Percentiles rank a stretch among this genome's conserved stretches.
Evolutionary conservation across 53 echinoderm and acorn worm species (phyloP).

Genomic region (Astropecten irregularis): DNA sequence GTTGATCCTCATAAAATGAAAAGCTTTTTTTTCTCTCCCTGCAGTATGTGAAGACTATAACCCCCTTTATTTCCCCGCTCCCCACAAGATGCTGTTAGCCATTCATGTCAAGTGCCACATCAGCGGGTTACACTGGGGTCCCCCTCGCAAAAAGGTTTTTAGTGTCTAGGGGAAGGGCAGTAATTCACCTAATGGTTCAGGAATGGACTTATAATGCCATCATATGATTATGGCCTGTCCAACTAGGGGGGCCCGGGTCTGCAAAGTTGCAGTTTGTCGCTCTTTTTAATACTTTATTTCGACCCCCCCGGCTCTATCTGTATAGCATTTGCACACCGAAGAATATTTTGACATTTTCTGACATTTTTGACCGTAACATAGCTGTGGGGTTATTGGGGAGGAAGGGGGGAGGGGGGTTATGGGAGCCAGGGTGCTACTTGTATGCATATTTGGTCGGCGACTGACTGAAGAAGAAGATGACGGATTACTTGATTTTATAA

Average conservation of each 20-base stretch:
- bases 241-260: background rate
- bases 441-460: too few species aligned
- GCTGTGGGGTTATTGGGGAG: background rate
- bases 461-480: too few species aligned
- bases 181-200: conserved; percentile 33
- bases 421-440: too few species aligned
- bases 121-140: background rate
- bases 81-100: background rate
- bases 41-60: too few species aligned
- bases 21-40: too few species aligned
- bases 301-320: too few species aligned
- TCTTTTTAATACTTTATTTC: background rate
- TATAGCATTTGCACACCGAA: background rate
- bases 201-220: conserved; percentile 34
- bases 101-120: background rate
- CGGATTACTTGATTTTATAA: too few species aligned
- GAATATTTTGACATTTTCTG: conserved; percentile 53
- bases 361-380: too few species aligned
- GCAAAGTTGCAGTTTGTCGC: background rate
- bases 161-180: conserved; percentile 22
- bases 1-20: background rate
- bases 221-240: background rate
- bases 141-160: background rate
- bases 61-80: too few species aligned
- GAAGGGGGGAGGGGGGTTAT: background rate